phyloP scores from a whole-genome alignment of 2,113 vertebrate species.

The Podilymbus podiceps region DNA sequence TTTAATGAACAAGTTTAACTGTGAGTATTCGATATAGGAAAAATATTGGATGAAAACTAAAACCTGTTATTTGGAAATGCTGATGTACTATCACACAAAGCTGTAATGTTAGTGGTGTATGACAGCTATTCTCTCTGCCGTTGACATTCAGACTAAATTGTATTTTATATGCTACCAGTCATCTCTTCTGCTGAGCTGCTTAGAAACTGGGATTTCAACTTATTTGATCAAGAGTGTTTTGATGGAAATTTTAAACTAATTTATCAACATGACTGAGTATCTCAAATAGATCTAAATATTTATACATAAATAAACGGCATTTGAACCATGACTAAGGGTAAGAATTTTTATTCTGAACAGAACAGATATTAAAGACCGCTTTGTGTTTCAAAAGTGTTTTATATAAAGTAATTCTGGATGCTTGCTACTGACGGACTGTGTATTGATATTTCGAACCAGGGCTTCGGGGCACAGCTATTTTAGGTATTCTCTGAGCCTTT shows the following conservation, averaged over 20 bases:
- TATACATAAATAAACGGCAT: background rate
- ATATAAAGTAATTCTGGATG: background rate
- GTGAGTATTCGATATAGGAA: background rate
- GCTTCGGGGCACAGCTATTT: background rate
- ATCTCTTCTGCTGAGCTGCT: background rate
- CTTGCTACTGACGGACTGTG: background rate
- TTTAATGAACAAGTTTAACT: background rate
- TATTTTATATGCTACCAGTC: background rate
- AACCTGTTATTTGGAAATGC: background rate
- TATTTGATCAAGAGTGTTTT: background rate
- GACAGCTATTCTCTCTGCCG: background rate
- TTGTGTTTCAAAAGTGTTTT: background rate
- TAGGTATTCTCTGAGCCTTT: background rate
- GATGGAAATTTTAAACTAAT: background rate
- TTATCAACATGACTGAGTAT: background rate
- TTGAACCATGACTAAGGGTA: background rate
- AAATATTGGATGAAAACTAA: background rate
- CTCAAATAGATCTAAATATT: background rate
- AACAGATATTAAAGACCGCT: background rate
- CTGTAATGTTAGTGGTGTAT: background rate
- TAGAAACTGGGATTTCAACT: background rate
- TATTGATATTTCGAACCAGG: background rate
- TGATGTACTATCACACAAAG: background rate
- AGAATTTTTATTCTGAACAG: constrained; percentile 7
- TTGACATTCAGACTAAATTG: background rate